Conservation (phyloP, 2,888 invertebrate species). For the Palloptera scutellata region DNA sequence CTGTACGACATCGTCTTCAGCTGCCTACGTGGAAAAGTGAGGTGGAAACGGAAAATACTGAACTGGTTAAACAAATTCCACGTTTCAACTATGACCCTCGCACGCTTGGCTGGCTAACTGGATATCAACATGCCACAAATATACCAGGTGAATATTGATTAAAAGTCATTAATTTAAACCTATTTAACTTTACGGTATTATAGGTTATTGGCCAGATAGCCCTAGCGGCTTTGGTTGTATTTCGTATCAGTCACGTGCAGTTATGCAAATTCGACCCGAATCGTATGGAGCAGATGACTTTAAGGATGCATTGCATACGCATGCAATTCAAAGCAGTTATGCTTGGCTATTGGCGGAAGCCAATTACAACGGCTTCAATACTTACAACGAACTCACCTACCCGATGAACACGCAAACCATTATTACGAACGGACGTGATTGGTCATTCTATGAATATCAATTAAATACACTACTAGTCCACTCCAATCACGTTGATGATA, state of each 20-base stretch:
- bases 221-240: slow-evolving; percentile 78
- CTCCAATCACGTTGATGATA: slow-evolving; percentile 70
- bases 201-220: slow-evolving; percentile 88
- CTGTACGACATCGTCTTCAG: slow-evolving; percentile 75
- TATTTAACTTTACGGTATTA: slow-evolving; percentile 15
- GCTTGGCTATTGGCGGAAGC: slow-evolving; percentile 83
- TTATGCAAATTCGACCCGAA: slow-evolving; percentile 66
- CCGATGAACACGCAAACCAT: slow-evolving; percentile 89
- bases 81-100: slow-evolving; percentile 70
- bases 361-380: slow-evolving; percentile 86
- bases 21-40: slow-evolving; percentile 71
- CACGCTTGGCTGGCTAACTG: slow-evolving; percentile 68
- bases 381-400: slow-evolving; percentile 88
- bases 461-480: slow-evolving; percentile 83
- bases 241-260: slow-evolving; percentile 75
- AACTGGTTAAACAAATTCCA: slow-evolving; percentile 65
- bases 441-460: slow-evolving; percentile 91
- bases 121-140: slow-evolving; percentile 73
- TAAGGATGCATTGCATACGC: slow-evolving; percentile 73
- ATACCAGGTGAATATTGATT: slow-evolving; percentile 72
- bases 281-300: slow-evolving; percentile 68
- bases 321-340: slow-evolving; percentile 82
- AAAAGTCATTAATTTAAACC: neutral
- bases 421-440: slow-evolving; percentile 85
- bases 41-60: slow-evolving; percentile 68